Evolutionary conservation across 2,113 vertebrate species (phyloP).

Genomic region (Corvus cornix): DNA sequence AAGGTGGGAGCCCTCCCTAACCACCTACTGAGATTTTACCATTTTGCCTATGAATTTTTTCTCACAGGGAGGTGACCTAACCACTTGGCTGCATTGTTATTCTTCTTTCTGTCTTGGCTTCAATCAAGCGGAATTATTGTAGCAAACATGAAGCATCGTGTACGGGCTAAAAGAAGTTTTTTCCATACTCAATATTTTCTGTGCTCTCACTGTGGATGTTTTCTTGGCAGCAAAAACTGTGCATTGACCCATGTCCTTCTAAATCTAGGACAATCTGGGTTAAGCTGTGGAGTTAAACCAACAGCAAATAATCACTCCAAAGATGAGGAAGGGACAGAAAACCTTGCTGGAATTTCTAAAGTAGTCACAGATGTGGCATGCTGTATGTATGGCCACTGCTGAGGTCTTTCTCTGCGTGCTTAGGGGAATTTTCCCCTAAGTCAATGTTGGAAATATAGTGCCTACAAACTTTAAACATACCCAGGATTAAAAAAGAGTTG

Average conservation of each 20-base stretch:
- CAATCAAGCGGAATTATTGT: background rate
- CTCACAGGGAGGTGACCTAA: background rate
- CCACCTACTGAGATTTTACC: background rate
- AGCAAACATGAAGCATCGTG: background rate
- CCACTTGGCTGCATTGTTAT: background rate
- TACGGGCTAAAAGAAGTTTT: background rate
- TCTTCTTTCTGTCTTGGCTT: background rate
- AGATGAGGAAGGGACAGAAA: background rate
- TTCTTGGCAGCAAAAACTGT: background rate
- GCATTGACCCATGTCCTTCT: background rate
- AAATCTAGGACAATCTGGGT: background rate
- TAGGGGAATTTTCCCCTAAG: background rate
- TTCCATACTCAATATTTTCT: background rate
- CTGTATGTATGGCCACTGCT: background rate
- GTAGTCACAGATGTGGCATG: background rate
- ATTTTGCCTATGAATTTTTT: background rate
- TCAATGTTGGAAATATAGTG: background rate
- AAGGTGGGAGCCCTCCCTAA: background rate
- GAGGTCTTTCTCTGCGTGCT: background rate
- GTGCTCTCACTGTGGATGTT: background rate
- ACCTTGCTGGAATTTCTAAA: background rate
- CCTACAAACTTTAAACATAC: background rate
- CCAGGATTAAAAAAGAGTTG: background rate
- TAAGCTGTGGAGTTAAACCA: background rate
- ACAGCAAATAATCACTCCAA: background rate